phyloP scores from a whole-genome alignment of 2,888 invertebrate species.

The Chalcis sispes region DNA sequence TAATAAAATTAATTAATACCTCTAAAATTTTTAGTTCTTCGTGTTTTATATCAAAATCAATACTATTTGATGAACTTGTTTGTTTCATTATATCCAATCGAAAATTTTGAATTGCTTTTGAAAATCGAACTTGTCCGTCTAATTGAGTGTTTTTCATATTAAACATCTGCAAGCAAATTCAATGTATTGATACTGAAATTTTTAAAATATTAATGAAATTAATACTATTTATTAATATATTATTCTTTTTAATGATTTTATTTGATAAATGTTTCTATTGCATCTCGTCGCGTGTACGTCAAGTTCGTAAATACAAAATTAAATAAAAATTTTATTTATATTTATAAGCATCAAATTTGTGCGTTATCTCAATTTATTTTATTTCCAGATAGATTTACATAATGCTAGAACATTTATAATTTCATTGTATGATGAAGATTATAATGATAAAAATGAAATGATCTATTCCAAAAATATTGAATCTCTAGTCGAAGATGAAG shows the following conservation, averaged over 20 bases:
- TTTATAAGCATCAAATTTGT: no score
- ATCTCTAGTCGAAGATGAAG: constrained; percentile 63
- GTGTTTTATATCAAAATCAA: constrained; percentile 69
- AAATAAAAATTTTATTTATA: no score
- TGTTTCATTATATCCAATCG: constrained; percentile 78
- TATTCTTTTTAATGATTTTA: constrained; percentile 5
- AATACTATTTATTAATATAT: constrained; percentile 9
- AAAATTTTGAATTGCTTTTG: constrained; percentile 80
- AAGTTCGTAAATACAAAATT: no score
- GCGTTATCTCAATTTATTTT: constrained; percentile 13
- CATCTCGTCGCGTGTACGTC: no score
- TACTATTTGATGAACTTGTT: constrained; percentile 72
- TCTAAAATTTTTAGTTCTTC: constrained; percentile 64
- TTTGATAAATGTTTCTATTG: no score
- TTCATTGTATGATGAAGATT: constrained; percentile 70
- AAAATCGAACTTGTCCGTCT: constrained; percentile 83
- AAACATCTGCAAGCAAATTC: constrained; percentile 79
- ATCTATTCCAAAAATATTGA: constrained; percentile 68
- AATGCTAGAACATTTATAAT: constrained; percentile 67
- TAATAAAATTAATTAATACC: constrained; percentile 58
- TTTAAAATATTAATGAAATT: constrained; percentile 22
- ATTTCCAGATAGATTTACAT: constrained; percentile 62
- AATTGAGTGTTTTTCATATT: constrained; percentile 81
- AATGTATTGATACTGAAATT: background rate
- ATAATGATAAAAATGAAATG: constrained; percentile 75